A percentile compares a stretch with the other conserved stretches of the same genome.
phyloP scores from a whole-genome alignment of 92 coral and sea anemone genomes.

The Diadumene lineata region DNA sequence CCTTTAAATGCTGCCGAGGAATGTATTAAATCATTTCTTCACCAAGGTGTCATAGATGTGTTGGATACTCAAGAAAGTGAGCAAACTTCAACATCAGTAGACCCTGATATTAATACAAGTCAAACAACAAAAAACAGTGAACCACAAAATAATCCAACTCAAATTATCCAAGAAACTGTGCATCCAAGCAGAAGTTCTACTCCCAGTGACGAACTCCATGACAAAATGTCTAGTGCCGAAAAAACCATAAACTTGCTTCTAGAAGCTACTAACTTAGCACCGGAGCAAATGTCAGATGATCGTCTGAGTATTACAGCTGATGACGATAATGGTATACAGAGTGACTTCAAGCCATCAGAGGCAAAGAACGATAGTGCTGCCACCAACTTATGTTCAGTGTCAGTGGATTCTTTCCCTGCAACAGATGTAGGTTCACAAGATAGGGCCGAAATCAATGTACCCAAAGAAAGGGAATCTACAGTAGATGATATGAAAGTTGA shows the following conservation, averaged over 20 bases:
- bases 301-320: slow-evolving; percentile 14
- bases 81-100: background rate
- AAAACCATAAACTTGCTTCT: slow-evolving; percentile 1
- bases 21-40: slow-evolving; percentile 19
- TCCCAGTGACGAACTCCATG: background rate
- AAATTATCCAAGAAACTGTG: background rate
- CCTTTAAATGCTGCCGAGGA: slow-evolving; percentile 24
- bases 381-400: background rate
- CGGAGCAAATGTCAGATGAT: slow-evolving; percentile 1
- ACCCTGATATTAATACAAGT: background rate
- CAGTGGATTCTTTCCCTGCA: background rate
- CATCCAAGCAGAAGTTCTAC: background rate
- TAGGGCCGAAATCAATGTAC: background rate
- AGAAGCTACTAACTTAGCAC: background rate
- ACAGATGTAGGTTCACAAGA: background rate
- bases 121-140: background rate
- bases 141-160: background rate
- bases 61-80: background rate
- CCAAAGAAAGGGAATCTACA: background rate
- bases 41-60: slow-evolving; percentile 6
- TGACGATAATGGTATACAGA: background rate
- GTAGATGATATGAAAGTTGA: slow-evolving; percentile 12
- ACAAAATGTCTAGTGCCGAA: background rate
- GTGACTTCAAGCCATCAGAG: background rate
- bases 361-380: background rate